Conservation (phyloP, 1,140 invertebrate genomes). For the Pygmarrhopalites habei region DNA sequence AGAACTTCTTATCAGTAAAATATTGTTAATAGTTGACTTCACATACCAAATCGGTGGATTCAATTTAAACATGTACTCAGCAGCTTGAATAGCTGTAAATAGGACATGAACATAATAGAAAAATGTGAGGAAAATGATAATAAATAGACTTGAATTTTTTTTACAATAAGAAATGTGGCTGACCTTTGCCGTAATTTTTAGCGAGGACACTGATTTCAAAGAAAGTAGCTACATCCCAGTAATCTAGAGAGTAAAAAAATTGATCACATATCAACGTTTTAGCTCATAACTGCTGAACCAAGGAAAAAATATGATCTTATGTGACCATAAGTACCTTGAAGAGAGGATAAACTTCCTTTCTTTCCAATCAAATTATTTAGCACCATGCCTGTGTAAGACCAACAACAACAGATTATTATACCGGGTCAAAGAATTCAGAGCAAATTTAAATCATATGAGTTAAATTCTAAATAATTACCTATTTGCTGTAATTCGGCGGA, state of each 20-base stretch:
- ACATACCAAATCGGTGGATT: conserved; percentile 99
- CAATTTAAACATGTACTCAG: conserved; percentile 97
- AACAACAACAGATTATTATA: conserved; percentile 25
- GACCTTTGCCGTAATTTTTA: conserved; percentile 93
- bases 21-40: conserved; percentile 97
- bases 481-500: conserved; percentile 66
- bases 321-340: no score
- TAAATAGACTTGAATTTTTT: no score
- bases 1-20: conserved; percentile 85
- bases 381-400: conserved; percentile 80
- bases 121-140: background rate
- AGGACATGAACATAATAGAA: conserved; percentile 52
- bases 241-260: no score
- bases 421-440: background rate
- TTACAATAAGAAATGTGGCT: conserved; percentile 49
- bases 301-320: no score
- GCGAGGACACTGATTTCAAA: conserved; percentile 98
- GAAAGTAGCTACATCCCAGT: conserved; percentile 99
- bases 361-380: conserved; percentile 96
- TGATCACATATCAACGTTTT: no score
- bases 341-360: conserved; percentile 84
- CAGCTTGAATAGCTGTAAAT: conserved; percentile 70
- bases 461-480: conserved; percentile 45
- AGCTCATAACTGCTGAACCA: no score
- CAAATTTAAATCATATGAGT: background rate